These are phyloP conservation scores for Amphilophus citrinellus DNA, from an alignment of 2,113 vertebrate species.

Conservation along the genomic window DNA sequence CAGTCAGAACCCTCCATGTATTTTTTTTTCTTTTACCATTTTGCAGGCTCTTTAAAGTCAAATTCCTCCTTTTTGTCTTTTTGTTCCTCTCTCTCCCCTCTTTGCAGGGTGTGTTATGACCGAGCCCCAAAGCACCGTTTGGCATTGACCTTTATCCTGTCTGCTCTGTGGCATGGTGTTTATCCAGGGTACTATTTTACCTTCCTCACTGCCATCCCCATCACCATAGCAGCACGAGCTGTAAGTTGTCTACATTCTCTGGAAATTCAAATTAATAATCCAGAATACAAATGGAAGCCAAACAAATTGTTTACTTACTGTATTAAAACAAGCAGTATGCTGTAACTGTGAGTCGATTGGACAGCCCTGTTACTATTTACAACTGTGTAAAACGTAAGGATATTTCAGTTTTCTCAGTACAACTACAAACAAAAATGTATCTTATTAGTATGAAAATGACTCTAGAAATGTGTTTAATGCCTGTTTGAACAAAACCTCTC, in stretches of 20 bases:
- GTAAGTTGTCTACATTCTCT: conserved; percentile 79
- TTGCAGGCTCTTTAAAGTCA: neutral
- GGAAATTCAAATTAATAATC: neutral
- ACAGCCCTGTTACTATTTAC: neutral
- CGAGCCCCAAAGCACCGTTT: conserved; percentile 86
- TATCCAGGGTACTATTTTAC: conserved; percentile 99
- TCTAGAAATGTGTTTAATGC: neutral
- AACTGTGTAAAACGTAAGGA: neutral
- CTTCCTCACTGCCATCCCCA: conserved; percentile 93
- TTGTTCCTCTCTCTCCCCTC: neutral
- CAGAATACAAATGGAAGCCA: neutral
- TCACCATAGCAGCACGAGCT: conserved; percentile 89
- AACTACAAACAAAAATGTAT: neutral
- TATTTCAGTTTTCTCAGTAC: neutral
- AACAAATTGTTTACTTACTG: neutral
- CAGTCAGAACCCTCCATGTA: neutral
- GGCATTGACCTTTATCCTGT: conserved; percentile 91
- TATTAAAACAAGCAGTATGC: neutral
- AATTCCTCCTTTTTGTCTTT: neutral
- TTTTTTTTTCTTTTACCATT: neutral
- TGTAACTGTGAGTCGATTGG: neutral
- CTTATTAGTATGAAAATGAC: neutral
- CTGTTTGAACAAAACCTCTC: neutral
- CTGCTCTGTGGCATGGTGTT: conserved; percentile 96
- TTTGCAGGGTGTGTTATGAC: conserved; percentile 91